Base-by-base conservation (phyloP, 2,888 invertebrate genomes). In the Pilophorus perplexus region DNA sequence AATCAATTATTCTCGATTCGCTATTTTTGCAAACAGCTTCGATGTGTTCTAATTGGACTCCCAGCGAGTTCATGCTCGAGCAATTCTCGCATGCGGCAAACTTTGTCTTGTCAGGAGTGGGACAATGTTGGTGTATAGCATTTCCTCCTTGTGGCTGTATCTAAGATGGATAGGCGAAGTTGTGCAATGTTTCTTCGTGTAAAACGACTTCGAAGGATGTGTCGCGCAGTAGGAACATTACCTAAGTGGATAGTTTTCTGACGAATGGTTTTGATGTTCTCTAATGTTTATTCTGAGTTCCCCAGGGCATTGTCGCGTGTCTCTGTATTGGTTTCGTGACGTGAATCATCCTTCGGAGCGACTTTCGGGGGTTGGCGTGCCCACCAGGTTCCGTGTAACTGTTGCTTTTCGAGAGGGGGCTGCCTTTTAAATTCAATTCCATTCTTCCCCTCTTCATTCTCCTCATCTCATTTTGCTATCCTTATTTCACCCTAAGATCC, bases 291-390 rank as follows among this genome's bases (percentile, higher is more conserved):
- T 48, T 62, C 48, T 10, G 33, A 20, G 14, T 28, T 62, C 48
- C 48, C 52, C 48, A 46, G 48, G 27, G 55, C 46, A 33, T 46
- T 62, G 62, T 62, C 62, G 62, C 62, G 48, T 62, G 62, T 62
- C 62, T 62, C 33, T 33, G 62, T 46, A 62, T 62, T 27, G 46
- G 62, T 62, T 62, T 46, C 62, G 62, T 62, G 62, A 62, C 62
- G 62, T 62, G 62, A 62, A 62, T 62, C 62, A 62, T 62, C 62
- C 48, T 46, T 33, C 3, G 62, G 62, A 10, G n/a, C 5, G 18
- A 6, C 28, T 48, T 44, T 48, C 12, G 62, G 55, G 59, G 48
- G 62, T 46, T 46, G 62, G 62, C 62, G 62, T 62, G 62, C 28
- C 27, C 14, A 25, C 44, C 12, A 46, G 28, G 62, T 62, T 62